Evolutionary conservation across 2,797 vertebrate genomes (phyloP).

Genomic region (Champsocephalus gunnari): DNA sequence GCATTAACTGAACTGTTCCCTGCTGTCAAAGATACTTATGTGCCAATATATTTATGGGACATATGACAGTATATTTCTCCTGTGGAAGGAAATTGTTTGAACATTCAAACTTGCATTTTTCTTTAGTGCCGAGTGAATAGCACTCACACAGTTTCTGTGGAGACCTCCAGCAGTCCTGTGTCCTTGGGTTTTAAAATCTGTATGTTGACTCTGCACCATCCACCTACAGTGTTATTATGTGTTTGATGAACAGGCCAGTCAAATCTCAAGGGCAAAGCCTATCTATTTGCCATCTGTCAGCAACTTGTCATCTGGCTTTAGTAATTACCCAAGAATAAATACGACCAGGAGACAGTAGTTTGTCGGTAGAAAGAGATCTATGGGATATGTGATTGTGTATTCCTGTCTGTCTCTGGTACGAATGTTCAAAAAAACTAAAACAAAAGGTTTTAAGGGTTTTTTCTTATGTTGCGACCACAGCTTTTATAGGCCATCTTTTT

Average conservation of each 20-base stretch:
- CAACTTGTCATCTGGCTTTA: conserved; percentile 76
- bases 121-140: conserved; percentile 31
- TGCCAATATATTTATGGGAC: conserved; percentile 66
- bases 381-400: conserved; percentile 45
- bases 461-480: conserved; percentile 36
- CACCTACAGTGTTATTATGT: conserved; percentile 63
- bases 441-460: conserved; percentile 34
- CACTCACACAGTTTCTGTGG: conserved; percentile 27
- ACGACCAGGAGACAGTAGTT: conserved; percentile 63
- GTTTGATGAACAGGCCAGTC: conserved; percentile 73
- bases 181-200: conserved; percentile 62
- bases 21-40: conserved; percentile 68
- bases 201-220: conserved; percentile 37
- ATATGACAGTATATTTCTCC: conserved; percentile 52
- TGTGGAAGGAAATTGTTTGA: conserved; percentile 36
- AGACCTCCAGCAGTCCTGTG: conserved; percentile 39
- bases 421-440: conserved; percentile 36
- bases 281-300: conserved; percentile 79
- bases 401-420: conserved; percentile 38
- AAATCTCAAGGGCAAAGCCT: conserved; percentile 71
- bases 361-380: conserved; percentile 63
- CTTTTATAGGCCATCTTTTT: conserved; percentile 61
- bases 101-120: conserved; percentile 55
- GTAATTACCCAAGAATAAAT: conserved; percentile 80
- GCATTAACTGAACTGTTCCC: conserved; percentile 65